phyloP scores from a whole-genome alignment of 2,888 invertebrate species.

The Drosophila anomelani region DNA sequence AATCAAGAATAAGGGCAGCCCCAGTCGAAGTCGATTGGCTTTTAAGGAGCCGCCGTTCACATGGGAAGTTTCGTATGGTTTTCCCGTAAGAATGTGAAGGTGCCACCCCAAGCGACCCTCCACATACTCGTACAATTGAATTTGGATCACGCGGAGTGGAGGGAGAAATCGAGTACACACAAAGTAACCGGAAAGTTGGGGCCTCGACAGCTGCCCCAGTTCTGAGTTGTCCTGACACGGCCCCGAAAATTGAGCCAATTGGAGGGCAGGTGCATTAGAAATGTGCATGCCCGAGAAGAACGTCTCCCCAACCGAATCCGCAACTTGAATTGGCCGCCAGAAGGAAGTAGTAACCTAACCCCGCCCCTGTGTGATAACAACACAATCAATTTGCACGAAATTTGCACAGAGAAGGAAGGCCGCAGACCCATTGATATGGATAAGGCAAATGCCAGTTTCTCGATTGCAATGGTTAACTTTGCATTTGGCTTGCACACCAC shows the following conservation, averaged over 20 bases:
- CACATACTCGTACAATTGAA: slow-evolving; percentile 67
- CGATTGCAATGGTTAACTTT: slow-evolving; percentile 64
- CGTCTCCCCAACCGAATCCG: slow-evolving; percentile 7
- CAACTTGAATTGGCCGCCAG: slow-evolving; percentile 30
- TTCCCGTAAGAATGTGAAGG: slow-evolving; percentile 58
- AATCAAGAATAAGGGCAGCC: slow-evolving; percentile 47
- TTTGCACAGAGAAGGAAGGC: slow-evolving; percentile 65
- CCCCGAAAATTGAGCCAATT: slow-evolving; percentile 76
- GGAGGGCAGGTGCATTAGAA: slow-evolving; percentile 73
- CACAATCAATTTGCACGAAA: slow-evolving; percentile 80
- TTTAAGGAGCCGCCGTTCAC: slow-evolving; percentile 72
- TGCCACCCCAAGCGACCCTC: slow-evolving; percentile 30
- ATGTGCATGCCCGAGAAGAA: slow-evolving; percentile 54
- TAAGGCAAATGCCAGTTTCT: slow-evolving; percentile 56
- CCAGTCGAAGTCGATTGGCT: slow-evolving; percentile 72
- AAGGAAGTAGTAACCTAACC: not conserved
- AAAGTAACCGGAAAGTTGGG: slow-evolving; percentile 26
- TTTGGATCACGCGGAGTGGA: slow-evolving; percentile 63
- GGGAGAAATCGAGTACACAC: slow-evolving; percentile 48
- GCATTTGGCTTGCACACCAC: slow-evolving; percentile 78
- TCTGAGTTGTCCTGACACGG: slow-evolving; percentile 68
- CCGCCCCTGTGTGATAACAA: slow-evolving; percentile 67
- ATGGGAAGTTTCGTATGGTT: slow-evolving; percentile 64
- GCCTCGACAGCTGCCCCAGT: slow-evolving; percentile 76
- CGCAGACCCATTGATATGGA: slow-evolving; percentile 29